phyloP scores from a whole-genome alignment of 2,888 invertebrate genomes.

The Drosophila kambysellisi region DNA sequence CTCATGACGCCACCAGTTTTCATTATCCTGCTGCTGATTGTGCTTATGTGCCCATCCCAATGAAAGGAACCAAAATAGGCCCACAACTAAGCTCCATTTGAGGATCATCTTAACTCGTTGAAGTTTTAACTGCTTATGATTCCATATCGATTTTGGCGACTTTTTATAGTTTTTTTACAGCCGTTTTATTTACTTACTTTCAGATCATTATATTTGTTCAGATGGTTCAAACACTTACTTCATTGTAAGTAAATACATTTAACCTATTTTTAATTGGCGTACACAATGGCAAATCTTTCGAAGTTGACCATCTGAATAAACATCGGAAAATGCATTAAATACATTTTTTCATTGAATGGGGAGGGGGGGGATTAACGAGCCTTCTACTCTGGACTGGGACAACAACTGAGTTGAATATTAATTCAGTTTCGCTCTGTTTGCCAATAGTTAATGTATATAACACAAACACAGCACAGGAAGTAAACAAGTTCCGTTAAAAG shows the following conservation, averaged over 20 bases:
- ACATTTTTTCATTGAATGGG: background rate
- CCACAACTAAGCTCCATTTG: constrained; percentile 18
- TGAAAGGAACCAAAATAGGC: constrained; percentile 21
- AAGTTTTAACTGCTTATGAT: constrained; percentile 27
- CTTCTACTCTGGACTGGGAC: constrained; percentile 9
- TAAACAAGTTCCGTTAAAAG: constrained; percentile 23
- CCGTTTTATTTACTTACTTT: constrained; percentile 36
- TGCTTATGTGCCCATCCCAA: background rate
- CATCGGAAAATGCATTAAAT: constrained; percentile 21
- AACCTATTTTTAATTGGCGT: constrained; percentile 6
- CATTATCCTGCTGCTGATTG: constrained; percentile 13
- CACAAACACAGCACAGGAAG: constrained; percentile 12
- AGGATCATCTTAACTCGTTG: constrained; percentile 43
- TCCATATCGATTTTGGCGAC: constrained; percentile 5
- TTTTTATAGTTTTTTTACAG: constrained; percentile 59
- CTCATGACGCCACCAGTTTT: constrained; percentile 91
- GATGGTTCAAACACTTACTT: constrained; percentile 34
- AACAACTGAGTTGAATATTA: constrained; percentile 14
- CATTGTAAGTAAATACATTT: constrained; percentile 10
- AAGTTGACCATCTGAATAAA: constrained; percentile 41
- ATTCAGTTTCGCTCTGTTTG: constrained; percentile 10
- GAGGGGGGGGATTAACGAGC: background rate
- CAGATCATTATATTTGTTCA: constrained; percentile 59
- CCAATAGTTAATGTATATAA: constrained; percentile 2
- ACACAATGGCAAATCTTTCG: background rate